These are phyloP conservation scores for Synergus umbraculus DNA, from an alignment of 2,888 invertebrate genomes.

Conservation along the genomic window DNA sequence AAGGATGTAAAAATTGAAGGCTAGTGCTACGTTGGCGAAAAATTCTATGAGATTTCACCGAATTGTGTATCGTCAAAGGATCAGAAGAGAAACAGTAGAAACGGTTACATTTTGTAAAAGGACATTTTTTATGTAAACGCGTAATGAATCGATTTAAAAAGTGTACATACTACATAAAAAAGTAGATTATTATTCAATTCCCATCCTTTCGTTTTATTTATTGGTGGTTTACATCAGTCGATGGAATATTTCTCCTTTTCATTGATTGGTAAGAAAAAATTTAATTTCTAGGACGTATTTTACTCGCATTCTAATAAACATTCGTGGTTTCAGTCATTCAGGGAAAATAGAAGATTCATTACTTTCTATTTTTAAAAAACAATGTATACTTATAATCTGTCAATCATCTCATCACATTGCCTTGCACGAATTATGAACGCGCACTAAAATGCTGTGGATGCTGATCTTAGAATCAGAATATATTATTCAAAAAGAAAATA, in stretches of 20 bases:
- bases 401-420: slow-evolving; percentile 27
- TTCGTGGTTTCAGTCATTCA: slow-evolving; percentile 27
- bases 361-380: slow-evolving; percentile 6
- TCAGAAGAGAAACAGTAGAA: slow-evolving; percentile 24
- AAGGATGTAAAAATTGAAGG: slow-evolving; percentile 29
- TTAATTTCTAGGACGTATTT: not conserved
- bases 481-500: not conserved
- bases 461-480: not conserved
- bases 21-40: slow-evolving; percentile 34
- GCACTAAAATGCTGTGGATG: slow-evolving; percentile 2
- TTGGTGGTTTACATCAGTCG: slow-evolving; percentile 10
- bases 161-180: slow-evolving; percentile 39
- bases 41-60: slow-evolving; percentile 27
- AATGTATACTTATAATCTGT: slow-evolving; percentile 25
- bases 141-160: slow-evolving; percentile 25
- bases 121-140: slow-evolving; percentile 31
- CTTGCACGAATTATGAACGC: slow-evolving; percentile 5
- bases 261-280: not conserved
- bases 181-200: slow-evolving; percentile 35
- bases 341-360: slow-evolving; percentile 21
- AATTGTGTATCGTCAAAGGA: slow-evolving; percentile 17
- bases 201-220: slow-evolving; percentile 28
- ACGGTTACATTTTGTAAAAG: slow-evolving; percentile 21
- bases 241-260: not conserved
- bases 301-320: not conserved